These are phyloP conservation scores for Cephus nigrinus DNA, from an alignment of 2,888 invertebrate genomes.

Conservation along the genomic window DNA sequence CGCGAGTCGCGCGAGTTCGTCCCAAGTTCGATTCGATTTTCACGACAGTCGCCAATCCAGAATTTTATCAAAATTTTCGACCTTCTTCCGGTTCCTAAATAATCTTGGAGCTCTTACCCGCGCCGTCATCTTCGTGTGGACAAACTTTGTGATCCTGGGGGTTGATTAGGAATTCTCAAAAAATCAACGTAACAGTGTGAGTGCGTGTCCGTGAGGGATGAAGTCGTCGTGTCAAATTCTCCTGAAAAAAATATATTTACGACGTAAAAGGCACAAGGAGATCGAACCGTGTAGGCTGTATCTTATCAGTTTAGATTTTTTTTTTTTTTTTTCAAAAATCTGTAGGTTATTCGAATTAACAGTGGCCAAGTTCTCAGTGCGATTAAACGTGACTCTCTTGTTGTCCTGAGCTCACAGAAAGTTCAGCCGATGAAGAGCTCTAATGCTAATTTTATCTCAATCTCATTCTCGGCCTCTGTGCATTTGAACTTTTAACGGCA, in stretches of 20 bases:
- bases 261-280: slow-evolving; percentile 14
- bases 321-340: slow-evolving; percentile 1
- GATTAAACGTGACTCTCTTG: slow-evolving; percentile 25
- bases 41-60: neutral
- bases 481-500: slow-evolving; percentile 36
- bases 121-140: neutral
- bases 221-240: neutral
- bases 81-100: neutral
- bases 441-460: slow-evolving; percentile 26
- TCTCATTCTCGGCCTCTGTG: slow-evolving; percentile 17
- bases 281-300: neutral
- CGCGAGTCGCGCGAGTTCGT: slow-evolving; percentile 40
- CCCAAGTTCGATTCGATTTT: slow-evolving; percentile 3
- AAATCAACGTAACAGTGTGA: neutral
- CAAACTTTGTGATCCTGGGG: neutral
- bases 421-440: slow-evolving; percentile 36
- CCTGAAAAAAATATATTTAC: neutral
- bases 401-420: slow-evolving; percentile 26
- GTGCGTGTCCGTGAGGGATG: neutral
- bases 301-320: neutral
- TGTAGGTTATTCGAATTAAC: neutral
- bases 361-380: neutral
- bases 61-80: neutral
- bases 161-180: neutral
- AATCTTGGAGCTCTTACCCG: neutral